A percentile compares a stretch with the other conserved stretches of the same genome.
phyloP scores from a whole-genome alignment of 2,113 vertebrate genomes.

The Phainopepla nitens region DNA sequence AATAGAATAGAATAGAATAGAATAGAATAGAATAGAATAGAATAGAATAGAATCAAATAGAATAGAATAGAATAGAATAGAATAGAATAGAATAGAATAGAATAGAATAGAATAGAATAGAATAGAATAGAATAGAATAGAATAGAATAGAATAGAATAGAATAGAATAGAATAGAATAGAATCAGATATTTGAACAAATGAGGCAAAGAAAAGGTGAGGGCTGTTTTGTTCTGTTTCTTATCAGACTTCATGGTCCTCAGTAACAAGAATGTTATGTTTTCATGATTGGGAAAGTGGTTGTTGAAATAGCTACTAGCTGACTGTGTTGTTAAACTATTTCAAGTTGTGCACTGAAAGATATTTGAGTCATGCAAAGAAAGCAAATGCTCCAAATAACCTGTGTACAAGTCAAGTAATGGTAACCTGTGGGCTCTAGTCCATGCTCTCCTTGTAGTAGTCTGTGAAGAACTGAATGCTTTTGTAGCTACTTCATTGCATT shows the following conservation, averaged over 20 bases:
- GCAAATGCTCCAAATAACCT: not conserved
- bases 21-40: not conserved
- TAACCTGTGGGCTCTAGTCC: not conserved
- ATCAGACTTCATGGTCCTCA: not conserved
- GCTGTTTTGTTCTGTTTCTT: accelerated
- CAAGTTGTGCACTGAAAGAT: not conserved
- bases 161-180: not conserved
- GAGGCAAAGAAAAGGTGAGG: not conserved
- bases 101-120: too few relatives aligned
- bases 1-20: not conserved
- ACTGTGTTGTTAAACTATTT: not conserved
- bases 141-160: too few relatives aligned
- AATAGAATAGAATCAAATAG: too few relatives aligned
- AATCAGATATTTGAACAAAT: not conserved
- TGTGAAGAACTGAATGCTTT: not conserved
- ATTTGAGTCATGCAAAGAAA: not conserved
- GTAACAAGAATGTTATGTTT: not conserved
- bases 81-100: not conserved
- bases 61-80: not conserved
- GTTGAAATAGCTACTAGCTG: not conserved
- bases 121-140: not conserved
- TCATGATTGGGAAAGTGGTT: not conserved
- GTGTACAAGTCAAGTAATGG: not conserved
- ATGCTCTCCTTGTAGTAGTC: not conserved
- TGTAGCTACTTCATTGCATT: not conserved